Conservation (phyloP, 2,888 invertebrate species). For the Parapristionchus giblindavisi region DNA sequence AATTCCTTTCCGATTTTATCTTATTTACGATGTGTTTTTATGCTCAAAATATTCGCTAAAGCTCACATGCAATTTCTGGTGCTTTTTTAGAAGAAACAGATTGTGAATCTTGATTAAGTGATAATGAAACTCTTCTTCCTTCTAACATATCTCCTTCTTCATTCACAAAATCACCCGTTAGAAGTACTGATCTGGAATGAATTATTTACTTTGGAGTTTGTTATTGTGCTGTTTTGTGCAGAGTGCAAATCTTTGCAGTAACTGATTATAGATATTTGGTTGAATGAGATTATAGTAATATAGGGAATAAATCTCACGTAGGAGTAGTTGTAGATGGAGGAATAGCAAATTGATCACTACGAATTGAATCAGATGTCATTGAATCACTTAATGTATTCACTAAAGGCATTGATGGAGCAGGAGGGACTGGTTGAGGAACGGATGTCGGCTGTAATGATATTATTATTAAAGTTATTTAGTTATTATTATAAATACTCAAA, state of each 20-base stretch:
- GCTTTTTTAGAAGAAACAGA: not conserved
- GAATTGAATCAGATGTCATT: not conserved
- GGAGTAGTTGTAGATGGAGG: no score
- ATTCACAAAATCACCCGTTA: not conserved
- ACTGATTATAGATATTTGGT: no score
- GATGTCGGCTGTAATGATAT: not conserved
- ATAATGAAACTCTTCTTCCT: not conserved
- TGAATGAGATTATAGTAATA: no score
- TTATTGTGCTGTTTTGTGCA: no score
- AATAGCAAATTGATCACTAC: not conserved
- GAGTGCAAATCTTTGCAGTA: no score
- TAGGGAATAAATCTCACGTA: no score
- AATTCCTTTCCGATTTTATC: no score
- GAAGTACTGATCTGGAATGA: not conserved
- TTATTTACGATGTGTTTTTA: no score
- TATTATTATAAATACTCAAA: not conserved
- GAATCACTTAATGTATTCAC: not conserved
- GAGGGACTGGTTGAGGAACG: slow-evolving; percentile 18
- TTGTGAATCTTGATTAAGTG: not conserved
- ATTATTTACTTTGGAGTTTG: no score
- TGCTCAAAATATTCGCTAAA: not conserved
- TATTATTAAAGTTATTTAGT: not conserved
- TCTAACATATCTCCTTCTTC: not conserved
- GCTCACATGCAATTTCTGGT: not conserved
- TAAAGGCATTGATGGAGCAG: slow-evolving; percentile 21